Percentiles rank a stretch among this genome's conserved stretches.
Conservation (phyloP, 2,797 vertebrate species). For the Picus viridis region DNA sequence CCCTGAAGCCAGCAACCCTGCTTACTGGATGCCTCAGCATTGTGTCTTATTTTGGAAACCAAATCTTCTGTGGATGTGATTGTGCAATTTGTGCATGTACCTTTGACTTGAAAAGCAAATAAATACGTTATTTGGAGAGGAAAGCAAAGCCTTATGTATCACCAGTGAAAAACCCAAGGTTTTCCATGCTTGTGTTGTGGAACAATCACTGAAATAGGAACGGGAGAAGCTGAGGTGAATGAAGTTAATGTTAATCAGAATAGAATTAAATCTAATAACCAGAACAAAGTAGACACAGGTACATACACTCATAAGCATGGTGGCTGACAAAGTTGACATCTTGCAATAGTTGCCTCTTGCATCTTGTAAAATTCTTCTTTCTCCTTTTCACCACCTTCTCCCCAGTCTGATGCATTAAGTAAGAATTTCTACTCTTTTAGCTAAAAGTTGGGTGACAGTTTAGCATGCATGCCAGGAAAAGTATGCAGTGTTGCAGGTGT, state of each 20-base stretch:
- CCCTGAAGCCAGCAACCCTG: not conserved
- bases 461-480: not conserved
- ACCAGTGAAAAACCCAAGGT: not conserved
- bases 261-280: not conserved
- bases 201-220: not conserved
- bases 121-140: not conserved
- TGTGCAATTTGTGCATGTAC: not conserved
- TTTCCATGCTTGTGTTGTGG: not conserved
- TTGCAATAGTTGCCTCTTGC: not conserved
- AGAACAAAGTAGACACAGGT: not conserved
- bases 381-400: not conserved
- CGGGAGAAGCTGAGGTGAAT: not conserved
- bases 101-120: not conserved
- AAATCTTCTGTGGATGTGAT: not conserved
- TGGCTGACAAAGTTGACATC: not conserved
- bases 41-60: not conserved
- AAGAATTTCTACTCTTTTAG: conserved; percentile 3
- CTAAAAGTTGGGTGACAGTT: not conserved
- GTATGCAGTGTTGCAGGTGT: not conserved
- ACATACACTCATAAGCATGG: not conserved
- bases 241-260: not conserved
- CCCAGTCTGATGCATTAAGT: not conserved
- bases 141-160: not conserved
- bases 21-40: not conserved
- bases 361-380: not conserved